These are phyloP conservation scores for Henicopernis longicauda DNA, from an alignment of 2,113 vertebrate species.

Conservation along the genomic window DNA sequence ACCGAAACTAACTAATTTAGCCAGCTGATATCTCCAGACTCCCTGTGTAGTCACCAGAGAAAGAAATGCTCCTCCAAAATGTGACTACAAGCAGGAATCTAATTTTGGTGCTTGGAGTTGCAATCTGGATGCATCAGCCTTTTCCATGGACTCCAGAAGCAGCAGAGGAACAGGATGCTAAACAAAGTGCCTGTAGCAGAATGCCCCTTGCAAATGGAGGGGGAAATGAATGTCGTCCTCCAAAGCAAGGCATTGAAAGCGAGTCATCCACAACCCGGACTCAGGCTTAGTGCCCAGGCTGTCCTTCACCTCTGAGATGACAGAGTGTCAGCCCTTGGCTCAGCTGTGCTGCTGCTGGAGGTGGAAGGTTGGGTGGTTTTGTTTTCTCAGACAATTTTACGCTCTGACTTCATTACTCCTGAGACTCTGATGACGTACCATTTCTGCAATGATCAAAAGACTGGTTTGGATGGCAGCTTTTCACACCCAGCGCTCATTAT, in stretches of 20 bases:
- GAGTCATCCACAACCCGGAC: not conserved
- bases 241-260: not conserved
- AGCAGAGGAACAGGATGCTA: not conserved
- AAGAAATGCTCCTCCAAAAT: not conserved
- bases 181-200: not conserved
- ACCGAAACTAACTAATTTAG: not conserved
- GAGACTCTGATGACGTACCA: not conserved
- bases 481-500: not conserved
- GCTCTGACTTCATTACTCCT: not conserved
- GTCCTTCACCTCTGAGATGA: not conserved
- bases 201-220: not conserved
- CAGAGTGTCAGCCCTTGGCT: not conserved
- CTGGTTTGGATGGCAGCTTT: not conserved
- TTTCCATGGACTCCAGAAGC: not conserved
- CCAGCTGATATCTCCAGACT: not conserved
- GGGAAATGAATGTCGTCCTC: not conserved
- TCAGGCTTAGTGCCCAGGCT: not conserved
- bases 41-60: not conserved
- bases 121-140: not conserved
- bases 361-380: not conserved
- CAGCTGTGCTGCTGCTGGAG: not conserved
- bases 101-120: not conserved
- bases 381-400: not conserved
- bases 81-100: not conserved
- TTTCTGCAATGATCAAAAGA: not conserved